Evolutionary conservation across 2,113 vertebrate species (phyloP).

Genomic region (Terrapene triunguis): DNA sequence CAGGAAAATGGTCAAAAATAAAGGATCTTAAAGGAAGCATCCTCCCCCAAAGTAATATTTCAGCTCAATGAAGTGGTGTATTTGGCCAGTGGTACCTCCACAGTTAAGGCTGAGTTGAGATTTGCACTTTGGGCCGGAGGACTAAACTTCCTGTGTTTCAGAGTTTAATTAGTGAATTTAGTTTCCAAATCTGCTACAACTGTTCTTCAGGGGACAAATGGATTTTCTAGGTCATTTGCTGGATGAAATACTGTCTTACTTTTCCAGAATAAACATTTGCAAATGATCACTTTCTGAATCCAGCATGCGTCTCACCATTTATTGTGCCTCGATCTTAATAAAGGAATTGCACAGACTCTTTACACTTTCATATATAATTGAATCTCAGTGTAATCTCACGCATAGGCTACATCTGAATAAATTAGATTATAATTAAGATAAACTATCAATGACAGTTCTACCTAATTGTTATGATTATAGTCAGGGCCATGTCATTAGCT

Average conservation of each 20-base stretch:
- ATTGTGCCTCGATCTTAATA: no score
- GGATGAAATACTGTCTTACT: neutral
- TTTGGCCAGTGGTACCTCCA: neutral
- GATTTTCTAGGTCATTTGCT: neutral
- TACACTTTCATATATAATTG: neutral
- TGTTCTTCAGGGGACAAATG: neutral
- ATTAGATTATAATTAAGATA: no score
- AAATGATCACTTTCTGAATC: no score
- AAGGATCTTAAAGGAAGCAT: neutral
- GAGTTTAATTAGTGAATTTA: neutral
- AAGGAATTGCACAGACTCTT: no score
- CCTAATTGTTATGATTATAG: no score
- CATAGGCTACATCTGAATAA: neutral
- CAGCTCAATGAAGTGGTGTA: no score
- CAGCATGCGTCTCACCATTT: no score
- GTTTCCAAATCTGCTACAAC: neutral
- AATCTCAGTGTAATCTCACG: neutral
- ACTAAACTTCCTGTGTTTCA: neutral
- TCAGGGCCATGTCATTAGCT: no score
- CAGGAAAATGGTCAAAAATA: no score
- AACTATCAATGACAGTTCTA: no score
- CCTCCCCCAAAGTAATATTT: neutral
- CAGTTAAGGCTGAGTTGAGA: fast-evolving
- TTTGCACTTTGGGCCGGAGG: neutral
- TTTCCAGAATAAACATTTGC: no score